phyloP scores from a whole-genome alignment of 2,113 vertebrate genomes.

The Acrocephalus kingi region DNA sequence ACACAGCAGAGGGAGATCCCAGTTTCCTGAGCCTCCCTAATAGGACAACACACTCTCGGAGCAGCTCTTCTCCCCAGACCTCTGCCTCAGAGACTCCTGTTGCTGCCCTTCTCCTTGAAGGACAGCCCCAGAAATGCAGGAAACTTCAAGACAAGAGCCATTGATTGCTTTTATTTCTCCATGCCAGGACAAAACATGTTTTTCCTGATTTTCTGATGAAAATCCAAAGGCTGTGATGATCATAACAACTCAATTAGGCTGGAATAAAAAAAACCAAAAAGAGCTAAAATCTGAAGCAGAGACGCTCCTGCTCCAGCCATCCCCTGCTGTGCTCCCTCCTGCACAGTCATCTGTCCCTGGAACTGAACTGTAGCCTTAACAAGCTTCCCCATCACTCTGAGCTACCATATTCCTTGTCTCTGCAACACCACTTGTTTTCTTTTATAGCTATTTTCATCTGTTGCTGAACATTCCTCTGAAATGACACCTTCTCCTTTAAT shows the following conservation, averaged over 20 bases:
- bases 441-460: constrained; percentile 10
- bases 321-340: background rate
- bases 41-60: background rate
- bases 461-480: constrained; percentile 27
- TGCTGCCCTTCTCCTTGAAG: background rate
- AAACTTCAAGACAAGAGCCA: background rate
- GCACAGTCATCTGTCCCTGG: background rate
- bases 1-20: background rate
- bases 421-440: constrained; percentile 40
- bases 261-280: background rate
- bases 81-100: background rate
- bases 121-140: background rate
- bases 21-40: background rate
- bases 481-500: constrained; percentile 41
- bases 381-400: background rate
- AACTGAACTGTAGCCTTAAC: background rate
- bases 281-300: background rate
- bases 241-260: background rate
- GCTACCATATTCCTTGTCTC: background rate
- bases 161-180: background rate
- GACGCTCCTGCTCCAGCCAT: background rate
- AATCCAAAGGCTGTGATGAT: background rate
- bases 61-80: background rate
- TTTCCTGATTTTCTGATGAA: background rate
- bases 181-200: background rate